These are phyloP conservation scores for Iguana delicatissima DNA, from an alignment of 2,797 vertebrate species.

Conservation along the genomic window DNA sequence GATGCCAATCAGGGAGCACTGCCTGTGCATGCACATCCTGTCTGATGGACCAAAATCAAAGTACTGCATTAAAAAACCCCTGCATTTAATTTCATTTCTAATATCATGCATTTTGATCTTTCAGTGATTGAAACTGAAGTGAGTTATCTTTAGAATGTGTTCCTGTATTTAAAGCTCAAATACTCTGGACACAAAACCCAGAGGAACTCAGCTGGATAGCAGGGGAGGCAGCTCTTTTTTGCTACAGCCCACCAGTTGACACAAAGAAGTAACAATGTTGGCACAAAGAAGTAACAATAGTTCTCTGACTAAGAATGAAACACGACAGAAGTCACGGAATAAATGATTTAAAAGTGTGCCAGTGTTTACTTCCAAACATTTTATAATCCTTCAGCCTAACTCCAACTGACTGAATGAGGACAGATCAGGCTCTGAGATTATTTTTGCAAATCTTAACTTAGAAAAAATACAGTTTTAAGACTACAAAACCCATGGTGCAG, in stretches of 20 bases:
- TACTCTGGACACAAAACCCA: conserved; percentile 35
- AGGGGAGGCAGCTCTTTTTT: conserved; percentile 6
- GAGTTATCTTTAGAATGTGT: neutral
- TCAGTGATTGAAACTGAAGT: neutral
- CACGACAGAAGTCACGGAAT: conserved; percentile 28
- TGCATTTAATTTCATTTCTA: neutral
- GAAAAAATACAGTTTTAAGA: neutral
- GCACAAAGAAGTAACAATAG: conserved; percentile 48
- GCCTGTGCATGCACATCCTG: neutral
- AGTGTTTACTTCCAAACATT: conserved; percentile 37
- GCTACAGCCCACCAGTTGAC: conserved; percentile 33
- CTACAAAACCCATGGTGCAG: conserved; percentile 6
- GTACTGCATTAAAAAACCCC: conserved; percentile 7
- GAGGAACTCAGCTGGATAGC: conserved; percentile 39
- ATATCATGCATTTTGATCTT: neutral
- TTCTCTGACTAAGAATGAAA: conserved; percentile 37
- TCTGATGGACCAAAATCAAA: conserved; percentile 30
- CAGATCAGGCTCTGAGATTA: neutral
- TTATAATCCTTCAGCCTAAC: conserved; percentile 13
- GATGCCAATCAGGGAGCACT: neutral
- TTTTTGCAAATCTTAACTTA: neutral
- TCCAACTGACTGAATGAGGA: conserved; percentile 8
- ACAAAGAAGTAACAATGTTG: conserved; percentile 47
- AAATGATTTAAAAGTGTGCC: conserved; percentile 1
- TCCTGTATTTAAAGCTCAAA: conserved; percentile 34